Evolutionary conservation across 2,113 vertebrate species (phyloP), one percentile per base, ranked within the genome.

Genomic region (Tautogolabrus adspersus): DNA sequence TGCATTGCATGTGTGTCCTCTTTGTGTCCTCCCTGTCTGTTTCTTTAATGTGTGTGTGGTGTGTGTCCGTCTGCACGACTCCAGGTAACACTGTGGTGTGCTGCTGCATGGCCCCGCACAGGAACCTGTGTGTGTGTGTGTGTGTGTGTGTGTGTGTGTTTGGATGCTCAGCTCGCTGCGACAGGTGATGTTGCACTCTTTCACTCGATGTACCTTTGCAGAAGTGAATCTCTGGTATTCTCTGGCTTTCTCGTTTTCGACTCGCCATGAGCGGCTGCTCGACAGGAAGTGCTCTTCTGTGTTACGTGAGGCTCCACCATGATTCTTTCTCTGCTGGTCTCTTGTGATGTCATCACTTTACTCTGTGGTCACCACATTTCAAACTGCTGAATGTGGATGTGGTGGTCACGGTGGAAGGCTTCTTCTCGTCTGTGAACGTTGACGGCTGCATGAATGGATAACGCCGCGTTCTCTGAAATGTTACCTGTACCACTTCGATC

Each of bases 361-460:
- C 83, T 77, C 30, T 68, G 86, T 83, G 34, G 64, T 88, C 79
- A 81, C 84, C 80, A 68, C 42, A 78, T 77, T 81, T 68, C 72
- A 75, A 88, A 75, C 82, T 59, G 77, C 90, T 88, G 89, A 89
- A 91, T 77, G 85, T 93, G 86, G 77, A 62, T 80, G 86, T 87
- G 51, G 84, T 83, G 47, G 80, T 81, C 70, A 82, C 92, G 80
- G 92, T 89, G 91, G 90, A 87, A 85, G 85, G 79, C 88, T 93
- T 67, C n/a, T 81, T 88, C 85, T 93, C 58, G 84, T 94, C 87
- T 87, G 91, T 97, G 90, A 90, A 94, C 91, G 90, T 92, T 87
- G 84, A 93, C 90, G 93, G 92, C 95, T 96, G 97, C 96, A 97
- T 97, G 96, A 96, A 93, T 94, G 96, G 92, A 94, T 90, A 94